These are phyloP conservation scores for Heptranchias perlo DNA, from an alignment of 2,113 vertebrate species.

Conservation along the genomic window DNA sequence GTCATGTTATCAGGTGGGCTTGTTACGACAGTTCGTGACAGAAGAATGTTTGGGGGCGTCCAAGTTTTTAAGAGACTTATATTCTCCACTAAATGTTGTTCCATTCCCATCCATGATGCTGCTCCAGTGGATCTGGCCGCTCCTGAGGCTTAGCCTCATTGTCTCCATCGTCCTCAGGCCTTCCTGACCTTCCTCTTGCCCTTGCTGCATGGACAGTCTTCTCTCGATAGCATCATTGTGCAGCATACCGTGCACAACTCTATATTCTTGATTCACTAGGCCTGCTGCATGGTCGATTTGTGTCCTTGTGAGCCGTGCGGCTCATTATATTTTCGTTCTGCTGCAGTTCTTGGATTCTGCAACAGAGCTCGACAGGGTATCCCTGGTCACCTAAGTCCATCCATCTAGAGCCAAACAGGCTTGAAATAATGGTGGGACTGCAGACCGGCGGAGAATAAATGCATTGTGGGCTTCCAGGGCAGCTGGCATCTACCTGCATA, in stretches of 20 bases:
- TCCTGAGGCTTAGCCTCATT: background rate
- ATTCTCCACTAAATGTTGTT: background rate
- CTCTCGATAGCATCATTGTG: background rate
- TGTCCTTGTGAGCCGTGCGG: background rate
- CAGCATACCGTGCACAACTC: background rate
- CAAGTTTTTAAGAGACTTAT: background rate
- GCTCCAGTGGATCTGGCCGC: background rate
- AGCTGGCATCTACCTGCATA: too few relatives aligned
- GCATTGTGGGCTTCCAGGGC: too few relatives aligned
- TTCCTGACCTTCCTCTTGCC: background rate
- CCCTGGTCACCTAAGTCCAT: too few relatives aligned
- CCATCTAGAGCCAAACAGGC: too few relatives aligned
- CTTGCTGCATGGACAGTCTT: background rate
- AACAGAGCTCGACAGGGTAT: background rate
- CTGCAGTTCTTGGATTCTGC: background rate
- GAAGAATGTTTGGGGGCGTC: background rate
- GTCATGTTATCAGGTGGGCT: background rate
- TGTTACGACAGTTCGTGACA: background rate
- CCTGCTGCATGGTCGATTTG: background rate
- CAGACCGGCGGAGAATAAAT: too few relatives aligned
- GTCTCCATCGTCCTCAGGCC: too few relatives aligned
- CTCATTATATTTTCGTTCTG: background rate
- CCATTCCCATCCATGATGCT: background rate
- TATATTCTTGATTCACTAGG: background rate
- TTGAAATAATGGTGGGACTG: too few relatives aligned